Evolutionary conservation across 1,140 invertebrate genomes (phyloP), one percentile per base, ranked within the genome.

Genomic region (Papilio machaon): DNA sequence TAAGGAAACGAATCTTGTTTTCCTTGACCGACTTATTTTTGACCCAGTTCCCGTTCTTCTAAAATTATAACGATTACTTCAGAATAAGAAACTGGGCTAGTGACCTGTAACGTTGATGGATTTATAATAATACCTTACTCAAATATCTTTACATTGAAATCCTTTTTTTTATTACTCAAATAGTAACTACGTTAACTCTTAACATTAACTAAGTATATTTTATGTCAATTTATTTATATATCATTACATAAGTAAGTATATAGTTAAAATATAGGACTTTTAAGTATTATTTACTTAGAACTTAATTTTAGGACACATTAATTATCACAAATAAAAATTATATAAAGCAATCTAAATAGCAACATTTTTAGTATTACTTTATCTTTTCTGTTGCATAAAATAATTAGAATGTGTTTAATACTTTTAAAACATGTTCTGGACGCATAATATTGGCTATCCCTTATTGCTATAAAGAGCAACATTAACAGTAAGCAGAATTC

Each of bases 31-130:
- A 76, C 47, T 49, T 76, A 76, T 76, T 35, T 76, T 76, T 76
- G 74, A 76, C 74, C 74, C 74, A 76, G 74, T 76, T 76, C 13
- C 7, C 74, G 17, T 76, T 76, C 19, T 76, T n/a, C 23, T 52
- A 76, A 76, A 76, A 76, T 76, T 76, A 76, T 76, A 76, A 76
- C 74, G 74, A 76, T 76, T 52, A 76, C 74, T 76, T 7, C 64
- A 70, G 64, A 70, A 70, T 70, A 70, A 70, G 64, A 70, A 70
- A 35, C 64, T 70, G 64, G 64, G 23, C 23, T 70, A 70, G 64
- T 70, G 64, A 70, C 64, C 64, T 35, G 13, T 70, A 35, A 30
- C 64, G 35, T 70, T 70, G 64, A 70, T 35, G 11, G 35, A 70
- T 70, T 15, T 70, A 17, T 15, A 70, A 70, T 70, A 35, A 70